Conservation (phyloP, 2,113 vertebrate species). For the Melanostigma gelatinosum region DNA sequence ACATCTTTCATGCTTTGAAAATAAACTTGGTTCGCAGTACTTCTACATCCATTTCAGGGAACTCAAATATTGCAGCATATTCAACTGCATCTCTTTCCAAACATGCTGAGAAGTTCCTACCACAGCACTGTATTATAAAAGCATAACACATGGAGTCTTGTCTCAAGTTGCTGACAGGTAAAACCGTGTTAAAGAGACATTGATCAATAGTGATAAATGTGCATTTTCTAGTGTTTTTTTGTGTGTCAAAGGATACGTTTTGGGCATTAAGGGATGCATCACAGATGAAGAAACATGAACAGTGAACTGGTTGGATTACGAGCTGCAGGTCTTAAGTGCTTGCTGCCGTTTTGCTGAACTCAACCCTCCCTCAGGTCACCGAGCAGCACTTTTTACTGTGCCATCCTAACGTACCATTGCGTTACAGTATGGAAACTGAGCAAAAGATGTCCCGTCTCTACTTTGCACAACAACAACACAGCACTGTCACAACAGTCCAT, state of each 20-base stretch:
- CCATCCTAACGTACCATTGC: neutral
- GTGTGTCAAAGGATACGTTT: neutral
- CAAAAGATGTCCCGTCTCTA: neutral
- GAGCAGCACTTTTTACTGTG: neutral
- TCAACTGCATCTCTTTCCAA: neutral
- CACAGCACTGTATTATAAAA: neutral
- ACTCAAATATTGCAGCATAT: slow-evolving; percentile 3
- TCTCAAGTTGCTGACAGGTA: neutral
- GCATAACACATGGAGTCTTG: neutral
- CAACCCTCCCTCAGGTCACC: neutral
- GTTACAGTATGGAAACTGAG: neutral
- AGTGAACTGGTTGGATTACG: neutral
- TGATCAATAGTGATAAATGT: neutral
- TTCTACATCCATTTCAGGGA: slow-evolving; percentile 29
- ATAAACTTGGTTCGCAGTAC: slow-evolving; percentile 9
- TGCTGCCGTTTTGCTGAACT: neutral
- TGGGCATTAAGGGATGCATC: neutral
- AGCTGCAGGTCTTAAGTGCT: neutral
- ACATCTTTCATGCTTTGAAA: slow-evolving; percentile 14
- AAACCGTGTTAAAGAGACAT: neutral
- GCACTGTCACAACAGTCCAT: neutral
- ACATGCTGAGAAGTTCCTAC: neutral
- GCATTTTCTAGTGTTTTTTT: neutral
- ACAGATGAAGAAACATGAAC: neutral
- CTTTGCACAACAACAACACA: slow-evolving; percentile 5